Evolutionary conservation across 2,888 invertebrate genomes (phyloP), one percentile per base, ranked within the genome.

Genomic region (Stomorhina lunata): DNA sequence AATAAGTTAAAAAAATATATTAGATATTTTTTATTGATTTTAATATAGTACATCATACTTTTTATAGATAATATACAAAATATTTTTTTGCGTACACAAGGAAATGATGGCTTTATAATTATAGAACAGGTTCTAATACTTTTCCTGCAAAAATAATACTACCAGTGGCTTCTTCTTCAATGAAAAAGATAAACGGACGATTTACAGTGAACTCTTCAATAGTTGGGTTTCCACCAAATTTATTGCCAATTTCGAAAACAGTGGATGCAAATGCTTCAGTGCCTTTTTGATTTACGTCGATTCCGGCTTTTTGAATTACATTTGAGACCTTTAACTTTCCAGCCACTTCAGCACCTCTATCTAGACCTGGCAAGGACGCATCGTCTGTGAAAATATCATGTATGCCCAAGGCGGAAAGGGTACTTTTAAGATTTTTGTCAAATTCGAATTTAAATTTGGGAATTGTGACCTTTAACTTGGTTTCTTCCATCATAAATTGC

Each of bases 181-280:
- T 95, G 89, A 95, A 95, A 91, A 96, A 96, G 68, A 96, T 87
- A 91, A 96, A 96, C 0, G 96, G 96, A 83, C 93, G 95, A 88
- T 94, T 93, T 1, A 94, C 96, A 50, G 93, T 92, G 88, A 96
- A 95, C 72, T 93, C 93, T 75, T 92, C 90, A 4, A 91, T 90
- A 2, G 77, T 61, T 32, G 92, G 92, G 40, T 93, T 92, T 76
- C 93, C 93, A 0, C 95, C 95, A 53, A 78, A 78, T 65, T 82
- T 82, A 90, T 95, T 95, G 10, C 93, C 94, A 43, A 96, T 91
- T 55, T 90, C 90, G 22, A 94, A 92, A 32, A 91, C 90, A 87
- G 96, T 95, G 9, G 94, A 94, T 0, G 94, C 93, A 88, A 92
- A 95, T 0, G 94, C 95, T 0, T 93, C 92, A 48, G 94, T 96